Evolutionary conservation across 1,140 invertebrate genomes (phyloP).

Genomic region (Pygmarrhopalites habei): DNA sequence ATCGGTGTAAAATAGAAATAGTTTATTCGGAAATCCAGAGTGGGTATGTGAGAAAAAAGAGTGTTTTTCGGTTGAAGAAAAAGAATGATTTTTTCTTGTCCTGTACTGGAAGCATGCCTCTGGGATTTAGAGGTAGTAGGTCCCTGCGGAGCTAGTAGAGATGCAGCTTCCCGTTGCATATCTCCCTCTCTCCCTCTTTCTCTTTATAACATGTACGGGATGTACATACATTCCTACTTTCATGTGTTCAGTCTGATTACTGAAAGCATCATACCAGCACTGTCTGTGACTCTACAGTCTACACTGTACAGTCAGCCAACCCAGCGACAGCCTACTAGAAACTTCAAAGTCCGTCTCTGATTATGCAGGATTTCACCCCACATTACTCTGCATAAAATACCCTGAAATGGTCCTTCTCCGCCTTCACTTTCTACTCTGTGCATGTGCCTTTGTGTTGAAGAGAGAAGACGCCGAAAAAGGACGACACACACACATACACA

Average conservation of each 20-base stretch:
- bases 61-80: slow-evolving; percentile 32
- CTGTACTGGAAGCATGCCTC: slow-evolving; percentile 28
- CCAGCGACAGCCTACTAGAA: neutral
- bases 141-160: slow-evolving; percentile 22
- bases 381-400: slow-evolving; percentile 22
- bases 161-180: neutral
- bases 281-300: neutral
- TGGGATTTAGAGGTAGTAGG: slow-evolving; percentile 28
- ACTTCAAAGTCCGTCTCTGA: slow-evolving; percentile 7
- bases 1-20: slow-evolving; percentile 32
- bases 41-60: slow-evolving; percentile 26
- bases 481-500: neutral
- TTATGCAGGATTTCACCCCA: slow-evolving; percentile 28
- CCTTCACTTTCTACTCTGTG: neutral
- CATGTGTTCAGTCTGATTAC: slow-evolving; percentile 31
- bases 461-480: neutral
- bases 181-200: neutral
- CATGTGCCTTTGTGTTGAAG: no score
- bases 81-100: slow-evolving; percentile 39
- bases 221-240: no score
- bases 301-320: neutral
- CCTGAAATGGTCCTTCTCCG: neutral
- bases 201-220: slow-evolving; percentile 12
- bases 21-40: slow-evolving; percentile 30
- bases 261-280: slow-evolving; percentile 17